phyloP scores from a whole-genome alignment of 1,140 invertebrate species.

The Pogonognathellus flavescens region DNA sequence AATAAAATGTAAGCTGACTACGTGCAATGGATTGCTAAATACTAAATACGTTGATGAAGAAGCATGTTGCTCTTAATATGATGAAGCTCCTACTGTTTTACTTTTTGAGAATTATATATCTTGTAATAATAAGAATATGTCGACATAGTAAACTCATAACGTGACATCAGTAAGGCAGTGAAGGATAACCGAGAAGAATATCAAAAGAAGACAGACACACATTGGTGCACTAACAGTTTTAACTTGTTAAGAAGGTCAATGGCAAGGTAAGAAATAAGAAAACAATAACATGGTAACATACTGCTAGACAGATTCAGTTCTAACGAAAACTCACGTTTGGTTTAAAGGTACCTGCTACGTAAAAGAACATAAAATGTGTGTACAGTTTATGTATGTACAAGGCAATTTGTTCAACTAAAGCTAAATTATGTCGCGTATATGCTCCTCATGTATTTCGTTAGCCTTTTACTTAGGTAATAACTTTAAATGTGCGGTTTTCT shows the following conservation, averaged over 20 bases:
- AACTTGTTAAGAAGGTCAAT: slow-evolving; percentile 5
- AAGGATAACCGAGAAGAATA: too few relatives aligned
- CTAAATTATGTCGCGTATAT: too few relatives aligned
- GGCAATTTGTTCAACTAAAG: not conserved
- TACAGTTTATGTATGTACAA: not conserved
- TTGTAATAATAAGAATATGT: too few relatives aligned
- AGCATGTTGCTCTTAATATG: not conserved
- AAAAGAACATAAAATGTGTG: not conserved
- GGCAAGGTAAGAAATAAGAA: slow-evolving; percentile 18
- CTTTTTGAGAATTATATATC: not conserved
- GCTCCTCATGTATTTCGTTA: too few relatives aligned
- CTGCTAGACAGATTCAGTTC: not conserved
- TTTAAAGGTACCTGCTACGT: too few relatives aligned
- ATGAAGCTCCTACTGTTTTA: not conserved
- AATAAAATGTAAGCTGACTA: slow-evolving; percentile 17
- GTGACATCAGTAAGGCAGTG: too few relatives aligned
- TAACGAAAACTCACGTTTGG: too few relatives aligned
- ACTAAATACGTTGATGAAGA: not conserved
- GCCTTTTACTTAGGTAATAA: too few relatives aligned
- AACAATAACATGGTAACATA: not conserved
- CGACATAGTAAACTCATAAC: too few relatives aligned
- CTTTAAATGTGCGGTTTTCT: too few relatives aligned
- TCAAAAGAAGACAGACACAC: too few relatives aligned
- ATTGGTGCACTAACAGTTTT: too few relatives aligned
- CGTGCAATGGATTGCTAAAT: slow-evolving; percentile 8